These are phyloP conservation scores for Albula goreensis DNA, from an alignment of 2,113 vertebrate genomes.

Conservation along the genomic window DNA sequence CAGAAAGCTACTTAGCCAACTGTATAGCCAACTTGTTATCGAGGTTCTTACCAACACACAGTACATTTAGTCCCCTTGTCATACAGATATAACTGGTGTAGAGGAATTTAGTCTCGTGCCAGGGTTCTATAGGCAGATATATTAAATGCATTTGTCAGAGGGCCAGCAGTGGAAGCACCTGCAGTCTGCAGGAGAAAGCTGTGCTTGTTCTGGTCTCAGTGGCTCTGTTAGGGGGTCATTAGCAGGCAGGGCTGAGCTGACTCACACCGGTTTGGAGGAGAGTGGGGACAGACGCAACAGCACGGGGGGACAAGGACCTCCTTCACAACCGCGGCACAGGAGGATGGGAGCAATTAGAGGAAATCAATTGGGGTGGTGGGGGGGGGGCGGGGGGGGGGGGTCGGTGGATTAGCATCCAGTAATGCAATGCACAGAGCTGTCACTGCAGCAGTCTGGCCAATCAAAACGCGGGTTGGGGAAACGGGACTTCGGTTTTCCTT, in stretches of 20 bases:
- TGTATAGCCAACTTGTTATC: too few relatives aligned
- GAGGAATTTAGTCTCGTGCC: too few relatives aligned
- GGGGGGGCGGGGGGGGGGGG: too few relatives aligned
- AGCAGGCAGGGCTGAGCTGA: neutral
- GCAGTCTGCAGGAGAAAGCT: neutral
- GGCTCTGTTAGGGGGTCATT: neutral
- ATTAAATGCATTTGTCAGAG: neutral
- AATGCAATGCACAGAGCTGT: neutral
- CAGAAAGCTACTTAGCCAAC: too few relatives aligned
- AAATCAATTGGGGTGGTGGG: neutral
- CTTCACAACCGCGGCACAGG: neutral
- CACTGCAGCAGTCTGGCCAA: neutral
- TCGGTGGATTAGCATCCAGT: neutral
- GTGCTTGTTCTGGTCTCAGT: slow-evolving; percentile 5
- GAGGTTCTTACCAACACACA: too few relatives aligned
- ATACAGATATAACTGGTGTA: too few relatives aligned
- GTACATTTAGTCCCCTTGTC: too few relatives aligned
- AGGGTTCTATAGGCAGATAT: neutral
- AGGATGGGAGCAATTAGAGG: slow-evolving; percentile 1
- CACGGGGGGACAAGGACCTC: neutral
- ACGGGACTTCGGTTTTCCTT: neutral
- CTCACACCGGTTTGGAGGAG: neutral
- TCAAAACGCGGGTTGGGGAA: neutral
- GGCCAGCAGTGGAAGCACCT: neutral
- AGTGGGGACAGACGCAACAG: neutral